These are phyloP conservation scores for Idaea biselata DNA, from an alignment of 2,888 invertebrate species.

Conservation along the genomic window DNA sequence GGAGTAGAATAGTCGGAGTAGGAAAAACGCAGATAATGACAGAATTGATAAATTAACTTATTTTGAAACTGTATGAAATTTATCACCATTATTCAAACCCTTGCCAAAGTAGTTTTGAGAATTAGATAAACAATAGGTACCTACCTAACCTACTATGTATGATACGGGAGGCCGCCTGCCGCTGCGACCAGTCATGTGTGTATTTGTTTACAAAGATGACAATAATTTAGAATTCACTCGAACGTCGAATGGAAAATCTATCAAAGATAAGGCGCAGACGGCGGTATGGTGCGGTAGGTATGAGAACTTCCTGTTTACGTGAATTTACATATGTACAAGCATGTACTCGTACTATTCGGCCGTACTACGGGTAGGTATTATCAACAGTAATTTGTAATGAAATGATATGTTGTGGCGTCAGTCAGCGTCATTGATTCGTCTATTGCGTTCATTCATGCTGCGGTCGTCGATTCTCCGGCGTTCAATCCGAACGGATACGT, in stretches of 20 bases:
- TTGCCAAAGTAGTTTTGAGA: not conserved
- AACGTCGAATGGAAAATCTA: conserved; percentile 17
- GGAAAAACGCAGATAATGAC: too few species aligned
- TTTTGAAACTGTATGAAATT: not conserved
- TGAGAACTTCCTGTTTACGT: conserved; percentile 45
- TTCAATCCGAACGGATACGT: conserved; percentile 48
- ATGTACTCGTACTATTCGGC: conserved; percentile 30
- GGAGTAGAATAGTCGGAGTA: too few species aligned
- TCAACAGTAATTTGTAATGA: conserved; percentile 8
- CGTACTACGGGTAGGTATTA: conserved; percentile 8
- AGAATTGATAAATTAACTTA: too few species aligned
- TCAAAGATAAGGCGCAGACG: conserved; percentile 22
- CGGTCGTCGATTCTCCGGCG: conserved; percentile 34
- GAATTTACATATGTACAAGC: conserved; percentile 27
- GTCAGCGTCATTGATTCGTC: conserved; percentile 22
- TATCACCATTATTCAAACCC: not conserved
- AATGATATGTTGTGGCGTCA: conserved; percentile 29
- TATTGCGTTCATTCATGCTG: conserved; percentile 34
- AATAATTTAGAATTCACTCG: conserved; percentile 16
- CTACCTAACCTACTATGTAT: not conserved
- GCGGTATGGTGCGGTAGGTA: conserved; percentile 21
- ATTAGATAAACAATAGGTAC: not conserved
- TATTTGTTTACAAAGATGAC: conserved; percentile 15
- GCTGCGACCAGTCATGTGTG: conserved; percentile 7
- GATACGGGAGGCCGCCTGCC: conserved; percentile 5